Percentiles rank a stretch among this genome's conserved stretches.
Conservation (phyloP, 2,888 invertebrate genomes). For the Oegoconia quadripuncta region DNA sequence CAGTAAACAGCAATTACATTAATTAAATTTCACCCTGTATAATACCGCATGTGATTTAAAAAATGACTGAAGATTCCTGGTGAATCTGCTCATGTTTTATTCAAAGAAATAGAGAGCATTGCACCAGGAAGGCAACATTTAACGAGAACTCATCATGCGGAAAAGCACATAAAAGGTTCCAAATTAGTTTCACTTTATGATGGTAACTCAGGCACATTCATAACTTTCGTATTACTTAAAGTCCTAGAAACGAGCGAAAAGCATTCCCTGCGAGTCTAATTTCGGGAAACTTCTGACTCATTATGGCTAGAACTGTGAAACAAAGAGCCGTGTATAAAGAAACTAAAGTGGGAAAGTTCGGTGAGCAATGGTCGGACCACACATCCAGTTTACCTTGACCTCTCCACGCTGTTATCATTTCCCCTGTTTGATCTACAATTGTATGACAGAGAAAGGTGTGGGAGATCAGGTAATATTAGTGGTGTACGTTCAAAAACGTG, state of each 20-base stretch:
- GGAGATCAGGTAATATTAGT: conserved; percentile 25
- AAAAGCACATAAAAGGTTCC: conserved; percentile 14
- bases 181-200: conserved; percentile 28
- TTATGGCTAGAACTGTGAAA: conserved; percentile 41
- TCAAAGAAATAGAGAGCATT: too few relatives aligned
- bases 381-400: conserved; percentile 25
- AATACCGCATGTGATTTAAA: too few relatives aligned
- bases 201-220: conserved; percentile 26
- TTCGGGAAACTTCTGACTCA: conserved; percentile 50
- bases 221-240: conserved; percentile 44
- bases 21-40: too few relatives aligned
- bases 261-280: conserved; percentile 35
- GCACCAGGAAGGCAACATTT: neutral
- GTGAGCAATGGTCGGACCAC: conserved; percentile 27
- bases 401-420: neutral
- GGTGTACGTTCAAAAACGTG: conserved; percentile 34
- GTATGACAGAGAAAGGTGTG: conserved; percentile 7
- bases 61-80: too few relatives aligned
- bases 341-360: conserved; percentile 47
- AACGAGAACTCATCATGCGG: neutral
- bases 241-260: conserved; percentile 21
- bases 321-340: conserved; percentile 49
- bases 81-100: too few relatives aligned
- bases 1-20: too few relatives aligned
- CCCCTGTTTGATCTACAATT: neutral